Conservation (phyloP, 2,888 invertebrate species). For the Drosophila limbata region DNA sequence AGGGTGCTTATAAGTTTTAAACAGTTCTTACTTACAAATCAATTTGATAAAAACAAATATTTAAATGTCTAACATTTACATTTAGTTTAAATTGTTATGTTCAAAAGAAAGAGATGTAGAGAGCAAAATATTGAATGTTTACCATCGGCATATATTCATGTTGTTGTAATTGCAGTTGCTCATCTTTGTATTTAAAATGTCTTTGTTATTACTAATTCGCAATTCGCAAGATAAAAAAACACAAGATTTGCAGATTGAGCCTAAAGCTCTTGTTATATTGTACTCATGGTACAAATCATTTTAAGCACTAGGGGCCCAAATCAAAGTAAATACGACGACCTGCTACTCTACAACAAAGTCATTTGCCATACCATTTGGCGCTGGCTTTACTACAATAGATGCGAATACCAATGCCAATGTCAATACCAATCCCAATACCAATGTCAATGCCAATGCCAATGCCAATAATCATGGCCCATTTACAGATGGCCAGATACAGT, state of each 20-base stretch:
- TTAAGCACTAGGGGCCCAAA: slow-evolving; percentile 35
- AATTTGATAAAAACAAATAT: no score
- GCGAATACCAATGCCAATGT: slow-evolving; percentile 7
- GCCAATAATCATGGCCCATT: slow-evolving; percentile 13
- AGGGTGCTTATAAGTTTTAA: no score
- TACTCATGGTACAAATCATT: slow-evolving; percentile 29
- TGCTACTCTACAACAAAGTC: slow-evolving; percentile 7
- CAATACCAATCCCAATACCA: background rate
- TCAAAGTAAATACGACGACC: slow-evolving; percentile 7
- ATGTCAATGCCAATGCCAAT: slow-evolving; percentile 16
- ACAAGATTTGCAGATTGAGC: background rate
- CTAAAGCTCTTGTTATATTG: slow-evolving; percentile 21
- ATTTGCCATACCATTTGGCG: slow-evolving; percentile 18
- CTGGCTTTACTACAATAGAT: slow-evolving; percentile 18
- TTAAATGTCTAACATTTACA: no score
- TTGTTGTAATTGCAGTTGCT: background rate
- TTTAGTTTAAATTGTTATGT: no score
- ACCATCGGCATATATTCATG: background rate
- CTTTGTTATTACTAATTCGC: background rate
- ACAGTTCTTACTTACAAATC: no score
- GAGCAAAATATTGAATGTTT: no score
- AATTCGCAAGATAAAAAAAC: background rate
- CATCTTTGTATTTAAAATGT: slow-evolving; percentile 3
- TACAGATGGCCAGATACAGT: slow-evolving; percentile 10
- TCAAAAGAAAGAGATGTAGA: no score